Base-by-base conservation (phyloP, 2,797 vertebrate genomes). In the Synanceia verrucosa region DNA sequence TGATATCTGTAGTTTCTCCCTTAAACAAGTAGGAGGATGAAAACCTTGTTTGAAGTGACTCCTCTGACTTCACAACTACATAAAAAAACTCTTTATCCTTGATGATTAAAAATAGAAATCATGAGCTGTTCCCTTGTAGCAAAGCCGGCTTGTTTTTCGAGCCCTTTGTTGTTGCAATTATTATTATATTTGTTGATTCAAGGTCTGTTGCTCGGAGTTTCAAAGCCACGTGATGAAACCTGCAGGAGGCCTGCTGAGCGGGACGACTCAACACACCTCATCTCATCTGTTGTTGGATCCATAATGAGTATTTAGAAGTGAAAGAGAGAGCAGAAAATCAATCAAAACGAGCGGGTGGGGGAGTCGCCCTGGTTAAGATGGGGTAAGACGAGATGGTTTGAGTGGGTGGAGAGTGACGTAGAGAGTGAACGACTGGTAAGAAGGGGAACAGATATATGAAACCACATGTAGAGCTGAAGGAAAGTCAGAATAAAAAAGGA, bases 271-370 rank as follows among this genome's bases (percentile, higher is more conserved):
- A 77, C 39, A 52, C 55, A 47, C 52, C 72, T 65, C 46, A 1
- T 59, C 58, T n/a, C n/a, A n/a, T n/a, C 57, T 69, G 64, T 9
- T 39, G 44, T 26, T 18, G 37, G 48, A 70, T 68, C 73, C 55
- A 47, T 67, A 64, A 53, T 7, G 19, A 78, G 59, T 39, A n/a
- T 79, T 82, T 39, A 57, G 58, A 47, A 59, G 63, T 48, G 34
- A 58, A 51, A 70, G 65, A 51, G 39, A 75, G 64, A 65, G 58
- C 37, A 60, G 72, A 73, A 65, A 74, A 79, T 65, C 71, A 76
- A 82, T 73, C 43, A 73, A 55, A 81, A 58, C 63, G 57, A 59
- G n/a, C n/a, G n/a, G n/a, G n/a, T n/a, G n/a, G 58, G 39, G 65
- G 63, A 70, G 71, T 13, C 13, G 58, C 58, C 46, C 34, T 0